Percentiles rank a stretch among this genome's conserved stretches.
Conservation (phyloP, 2,113 vertebrate genomes). For the Eonycteris spelaea region DNA sequence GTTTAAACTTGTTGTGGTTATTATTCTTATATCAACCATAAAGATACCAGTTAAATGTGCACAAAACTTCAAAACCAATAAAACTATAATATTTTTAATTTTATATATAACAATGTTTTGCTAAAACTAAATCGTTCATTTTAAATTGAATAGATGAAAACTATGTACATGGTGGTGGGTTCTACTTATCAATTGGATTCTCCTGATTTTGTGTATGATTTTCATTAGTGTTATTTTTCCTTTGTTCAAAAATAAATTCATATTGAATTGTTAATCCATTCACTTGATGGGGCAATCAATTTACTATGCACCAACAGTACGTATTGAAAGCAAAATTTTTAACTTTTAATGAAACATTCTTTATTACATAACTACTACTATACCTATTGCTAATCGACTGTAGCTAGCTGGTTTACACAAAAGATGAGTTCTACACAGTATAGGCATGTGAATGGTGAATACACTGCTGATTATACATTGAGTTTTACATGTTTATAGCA, state of each 20-base stretch:
- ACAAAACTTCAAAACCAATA: neutral
- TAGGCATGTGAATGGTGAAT: neutral
- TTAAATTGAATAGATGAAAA: neutral
- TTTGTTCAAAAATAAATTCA: conserved; percentile 15
- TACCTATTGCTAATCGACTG: neutral
- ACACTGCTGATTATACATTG: neutral
- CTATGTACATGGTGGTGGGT: neutral
- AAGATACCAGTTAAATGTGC: neutral
- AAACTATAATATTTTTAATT: neutral
- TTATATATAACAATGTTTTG: neutral
- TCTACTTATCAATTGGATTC: neutral
- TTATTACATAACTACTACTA: neutral
- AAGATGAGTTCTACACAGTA: neutral
- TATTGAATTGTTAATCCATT: neutral
- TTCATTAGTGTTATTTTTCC: neutral
- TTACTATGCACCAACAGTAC: neutral
- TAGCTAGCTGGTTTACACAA: neutral
- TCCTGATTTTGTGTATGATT: neutral
- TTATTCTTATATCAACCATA: neutral
- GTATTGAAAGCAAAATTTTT: neutral
- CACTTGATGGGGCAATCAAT: neutral
- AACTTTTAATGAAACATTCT: neutral
- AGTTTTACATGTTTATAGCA: neutral
- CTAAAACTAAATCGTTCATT: neutral
- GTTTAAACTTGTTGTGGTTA: neutral